Conservation (phyloP, 2,797 vertebrate genomes). For the Galaxias olidus region DNA sequence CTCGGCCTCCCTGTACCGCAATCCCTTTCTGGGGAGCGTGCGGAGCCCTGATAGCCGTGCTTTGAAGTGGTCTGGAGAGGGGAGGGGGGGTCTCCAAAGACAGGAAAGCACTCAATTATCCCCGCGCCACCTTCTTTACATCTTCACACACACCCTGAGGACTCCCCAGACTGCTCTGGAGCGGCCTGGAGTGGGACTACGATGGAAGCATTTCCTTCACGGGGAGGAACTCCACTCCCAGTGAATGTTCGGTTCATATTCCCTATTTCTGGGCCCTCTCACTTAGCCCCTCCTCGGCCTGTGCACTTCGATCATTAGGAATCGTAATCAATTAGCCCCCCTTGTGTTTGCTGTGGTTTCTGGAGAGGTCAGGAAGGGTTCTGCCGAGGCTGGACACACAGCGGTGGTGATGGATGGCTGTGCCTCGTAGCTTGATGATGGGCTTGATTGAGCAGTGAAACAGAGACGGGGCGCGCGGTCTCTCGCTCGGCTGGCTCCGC, state of each 20-base stretch:
- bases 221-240: too few relatives aligned
- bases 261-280: too few relatives aligned
- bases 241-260: too few relatives aligned
- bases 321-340: too few relatives aligned
- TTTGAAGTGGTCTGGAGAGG: slow-evolving; percentile 50
- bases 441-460: slow-evolving; percentile 55
- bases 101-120: background rate
- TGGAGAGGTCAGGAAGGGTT: too few relatives aligned
- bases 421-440: slow-evolving; percentile 33
- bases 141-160: slow-evolving; percentile 36
- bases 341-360: too few relatives aligned
- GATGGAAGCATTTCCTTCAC: too few relatives aligned
- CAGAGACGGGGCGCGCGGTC: slow-evolving; percentile 28
- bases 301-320: too few relatives aligned
- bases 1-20: slow-evolving; percentile 38
- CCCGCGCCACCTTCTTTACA: slow-evolving; percentile 38
- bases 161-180: slow-evolving; percentile 24
- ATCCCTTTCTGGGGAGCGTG: slow-evolving; percentile 43
- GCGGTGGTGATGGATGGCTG: slow-evolving; percentile 48
- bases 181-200: background rate
- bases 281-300: too few relatives aligned
- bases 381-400: too few relatives aligned
- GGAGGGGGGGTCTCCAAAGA: background rate
- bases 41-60: slow-evolving; percentile 49
- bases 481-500: slow-evolving; percentile 10